phyloP scores from a whole-genome alignment of 2,888 invertebrate genomes.

The Amblyjoppa proteus region DNA sequence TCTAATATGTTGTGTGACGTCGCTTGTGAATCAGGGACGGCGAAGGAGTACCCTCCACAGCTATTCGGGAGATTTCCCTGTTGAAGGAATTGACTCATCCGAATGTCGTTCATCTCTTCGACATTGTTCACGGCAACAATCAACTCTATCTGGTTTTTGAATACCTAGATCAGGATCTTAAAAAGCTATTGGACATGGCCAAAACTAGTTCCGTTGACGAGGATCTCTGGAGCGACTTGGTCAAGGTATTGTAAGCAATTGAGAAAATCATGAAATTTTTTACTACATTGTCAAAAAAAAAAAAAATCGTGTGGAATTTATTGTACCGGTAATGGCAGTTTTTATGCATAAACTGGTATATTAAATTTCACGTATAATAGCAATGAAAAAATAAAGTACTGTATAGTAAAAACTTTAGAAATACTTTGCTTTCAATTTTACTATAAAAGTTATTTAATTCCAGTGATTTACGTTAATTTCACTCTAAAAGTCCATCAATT shows the following conservation, averaged over 20 bases:
- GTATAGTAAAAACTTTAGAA: too few species aligned
- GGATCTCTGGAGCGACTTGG: conserved; percentile 77
- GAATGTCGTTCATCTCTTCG: conserved; percentile 95
- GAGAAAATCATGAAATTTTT: too few species aligned
- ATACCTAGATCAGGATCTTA: conserved; percentile 96
- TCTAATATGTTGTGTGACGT: conserved; percentile 43
- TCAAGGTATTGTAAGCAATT: conserved; percentile 87
- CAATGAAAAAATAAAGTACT: too few species aligned
- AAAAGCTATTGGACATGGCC: conserved; percentile 92
- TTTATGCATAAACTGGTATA: too few species aligned
- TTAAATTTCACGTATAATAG: too few species aligned
- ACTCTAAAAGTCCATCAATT: too few species aligned
- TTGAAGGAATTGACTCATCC: conserved; percentile 96
- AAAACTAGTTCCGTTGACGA: conserved; percentile 88
- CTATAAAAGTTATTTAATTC: too few species aligned
- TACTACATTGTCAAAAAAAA: too few species aligned
- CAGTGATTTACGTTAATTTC: too few species aligned
- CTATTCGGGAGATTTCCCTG: conserved; percentile 97
- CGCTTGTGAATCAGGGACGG: conserved; percentile 89
- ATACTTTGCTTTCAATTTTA: too few species aligned
- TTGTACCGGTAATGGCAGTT: too few species aligned
- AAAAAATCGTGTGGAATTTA: conserved; percentile 3
- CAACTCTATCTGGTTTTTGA: conserved; percentile 98
- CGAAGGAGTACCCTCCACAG: conserved; percentile 99
- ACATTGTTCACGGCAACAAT: conserved; percentile 94